Conservation (phyloP, 2,888 invertebrate genomes). For the Lithodes maja region DNA sequence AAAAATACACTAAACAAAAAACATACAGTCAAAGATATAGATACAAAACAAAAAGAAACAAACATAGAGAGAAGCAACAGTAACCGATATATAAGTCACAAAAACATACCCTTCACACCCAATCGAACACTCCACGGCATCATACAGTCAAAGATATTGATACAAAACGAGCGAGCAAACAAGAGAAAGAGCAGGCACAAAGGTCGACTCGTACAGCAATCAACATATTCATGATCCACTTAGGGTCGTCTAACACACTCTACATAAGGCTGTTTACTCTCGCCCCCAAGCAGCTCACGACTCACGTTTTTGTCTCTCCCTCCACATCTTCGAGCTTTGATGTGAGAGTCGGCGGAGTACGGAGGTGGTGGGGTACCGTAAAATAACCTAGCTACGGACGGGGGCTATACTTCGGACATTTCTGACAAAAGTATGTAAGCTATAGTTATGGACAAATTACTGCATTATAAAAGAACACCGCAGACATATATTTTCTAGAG, state of each 20-base stretch:
- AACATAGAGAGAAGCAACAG: not conserved
- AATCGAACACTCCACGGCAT: not conserved
- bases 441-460: too few species aligned
- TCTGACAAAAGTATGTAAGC: too few species aligned
- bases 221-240: conserved; percentile 39
- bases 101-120: not conserved
- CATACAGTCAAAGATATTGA: too few species aligned
- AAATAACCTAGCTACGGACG: too few species aligned
- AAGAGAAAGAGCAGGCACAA: not conserved
- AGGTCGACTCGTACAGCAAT: conserved; percentile 11
- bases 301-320: not conserved
- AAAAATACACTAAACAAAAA: not conserved
- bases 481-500: too few species aligned
- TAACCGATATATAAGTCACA: not conserved
- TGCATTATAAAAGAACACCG: too few species aligned
- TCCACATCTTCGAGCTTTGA: not conserved
- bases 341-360: not conserved
- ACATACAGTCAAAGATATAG: not conserved
- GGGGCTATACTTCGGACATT: too few species aligned
- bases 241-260: not conserved
- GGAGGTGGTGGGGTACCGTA: too few species aligned
- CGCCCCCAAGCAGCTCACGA: not conserved
- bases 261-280: not conserved
- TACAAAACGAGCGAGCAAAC: not conserved
- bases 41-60: not conserved